phyloP scores from a whole-genome alignment of 2,113 vertebrate species.

The Prochilodus magdalenae region DNA sequence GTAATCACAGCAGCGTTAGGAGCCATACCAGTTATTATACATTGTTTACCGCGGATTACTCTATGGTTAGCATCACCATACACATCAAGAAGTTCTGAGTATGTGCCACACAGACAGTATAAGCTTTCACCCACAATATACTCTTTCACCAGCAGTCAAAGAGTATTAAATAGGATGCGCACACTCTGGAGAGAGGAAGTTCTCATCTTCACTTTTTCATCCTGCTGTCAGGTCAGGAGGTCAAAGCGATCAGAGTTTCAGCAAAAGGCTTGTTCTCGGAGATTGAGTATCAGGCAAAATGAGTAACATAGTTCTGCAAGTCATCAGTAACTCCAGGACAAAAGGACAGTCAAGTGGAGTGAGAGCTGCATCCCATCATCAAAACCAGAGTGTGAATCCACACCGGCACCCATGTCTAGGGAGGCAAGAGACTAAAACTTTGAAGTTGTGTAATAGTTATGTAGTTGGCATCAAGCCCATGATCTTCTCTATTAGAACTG shows the following conservation, averaged over 20 bases:
- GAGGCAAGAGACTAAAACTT: too few species aligned
- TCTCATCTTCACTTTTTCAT: not conserved
- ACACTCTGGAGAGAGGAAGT: not conserved
- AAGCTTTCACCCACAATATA: not conserved
- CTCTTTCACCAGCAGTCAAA: not conserved
- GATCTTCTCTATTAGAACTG: too few species aligned
- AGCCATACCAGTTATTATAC: not conserved
- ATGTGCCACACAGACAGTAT: not conserved
- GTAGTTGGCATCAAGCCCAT: too few species aligned
- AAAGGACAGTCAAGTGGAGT: not conserved
- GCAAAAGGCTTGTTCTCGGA: not conserved
- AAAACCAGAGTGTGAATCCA: too few species aligned
- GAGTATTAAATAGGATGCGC: not conserved
- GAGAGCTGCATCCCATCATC: too few species aligned
- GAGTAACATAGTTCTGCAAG: conserved; percentile 21
- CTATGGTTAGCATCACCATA: too few species aligned
- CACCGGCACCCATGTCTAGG: too few species aligned
- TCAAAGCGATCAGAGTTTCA: conserved; percentile 18
- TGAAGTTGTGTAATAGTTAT: too few species aligned
- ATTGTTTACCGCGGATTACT: too few species aligned
- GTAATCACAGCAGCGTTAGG: not conserved
- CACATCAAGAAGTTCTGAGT: not conserved
- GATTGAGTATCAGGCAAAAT: conserved; percentile 5
- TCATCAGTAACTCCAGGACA: conserved; percentile 32
- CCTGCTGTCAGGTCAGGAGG: not conserved